phyloP scores from a whole-genome alignment of 2,113 vertebrate species.

The Arvicanthis niloticus region DNA sequence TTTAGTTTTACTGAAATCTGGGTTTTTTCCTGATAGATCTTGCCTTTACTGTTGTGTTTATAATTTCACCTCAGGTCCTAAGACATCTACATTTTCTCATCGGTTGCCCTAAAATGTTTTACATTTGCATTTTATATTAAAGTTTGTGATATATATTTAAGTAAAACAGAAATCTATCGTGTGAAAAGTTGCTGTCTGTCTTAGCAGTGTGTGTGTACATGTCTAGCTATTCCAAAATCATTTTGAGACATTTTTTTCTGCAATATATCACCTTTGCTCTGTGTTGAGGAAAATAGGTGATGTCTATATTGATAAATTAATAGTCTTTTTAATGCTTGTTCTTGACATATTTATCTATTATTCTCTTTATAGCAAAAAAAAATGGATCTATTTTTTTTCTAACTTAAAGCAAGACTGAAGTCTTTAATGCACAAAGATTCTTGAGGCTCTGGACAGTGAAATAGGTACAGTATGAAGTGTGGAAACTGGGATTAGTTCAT shows the following conservation, averaged over 20 bases:
- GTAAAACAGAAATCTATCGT: neutral
- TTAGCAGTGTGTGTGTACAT: neutral
- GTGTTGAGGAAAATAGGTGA: neutral
- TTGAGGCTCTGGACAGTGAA: neutral
- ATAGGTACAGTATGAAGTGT: neutral
- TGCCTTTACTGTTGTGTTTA: neutral
- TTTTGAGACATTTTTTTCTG: neutral
- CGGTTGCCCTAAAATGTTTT: neutral
- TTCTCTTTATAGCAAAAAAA: neutral
- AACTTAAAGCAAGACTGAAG: neutral
- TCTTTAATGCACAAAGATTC: neutral
- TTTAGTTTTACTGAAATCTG: neutral
- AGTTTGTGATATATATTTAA: neutral
- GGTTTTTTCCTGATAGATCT: neutral
- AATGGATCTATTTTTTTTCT: no score
- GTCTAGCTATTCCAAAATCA: neutral
- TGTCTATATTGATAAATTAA: neutral
- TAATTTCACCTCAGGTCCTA: no score
- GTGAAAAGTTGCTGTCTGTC: neutral
- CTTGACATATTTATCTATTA: neutral
- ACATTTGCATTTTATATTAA: neutral
- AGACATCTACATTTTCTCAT: neutral
- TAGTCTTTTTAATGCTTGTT: neutral
- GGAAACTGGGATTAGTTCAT: neutral
- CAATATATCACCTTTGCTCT: neutral